These are phyloP conservation scores for Propsilocerus akamusi DNA, from an alignment of 1,140 invertebrate genomes.

Conservation along the genomic window DNA sequence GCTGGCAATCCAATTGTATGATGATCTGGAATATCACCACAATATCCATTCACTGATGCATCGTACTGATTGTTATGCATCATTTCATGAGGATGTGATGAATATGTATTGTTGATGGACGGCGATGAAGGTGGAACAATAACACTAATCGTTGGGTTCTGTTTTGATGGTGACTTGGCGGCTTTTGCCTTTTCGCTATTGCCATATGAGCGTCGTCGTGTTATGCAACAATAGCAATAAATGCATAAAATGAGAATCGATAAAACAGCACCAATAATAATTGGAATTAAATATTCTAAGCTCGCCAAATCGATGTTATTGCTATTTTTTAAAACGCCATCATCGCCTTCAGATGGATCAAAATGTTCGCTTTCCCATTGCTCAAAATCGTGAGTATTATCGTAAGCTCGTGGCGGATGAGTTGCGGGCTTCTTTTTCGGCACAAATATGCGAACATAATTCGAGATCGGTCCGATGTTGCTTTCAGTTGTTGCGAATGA, in stretches of 20 bases:
- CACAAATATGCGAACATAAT: constrained; percentile 30
- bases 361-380: not conserved
- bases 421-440: constrained; percentile 28
- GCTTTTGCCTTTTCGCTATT: constrained; percentile 13
- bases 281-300: constrained; percentile 6
- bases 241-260: constrained; percentile 21
- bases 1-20: constrained; percentile 23
- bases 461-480: constrained; percentile 30
- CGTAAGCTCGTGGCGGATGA: constrained; percentile 19
- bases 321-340: not conserved
- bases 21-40: constrained; percentile 16
- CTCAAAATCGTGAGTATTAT: constrained; percentile 15
- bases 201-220: constrained; percentile 13
- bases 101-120: not conserved
- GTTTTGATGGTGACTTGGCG: not conserved
- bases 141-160: not conserved
- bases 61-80: constrained; percentile 7
- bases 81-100: not conserved
- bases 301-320: too few relatives aligned
- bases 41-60: constrained; percentile 13
- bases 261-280: constrained; percentile 24
- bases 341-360: not conserved
- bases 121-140: not conserved
- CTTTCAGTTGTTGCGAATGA: constrained; percentile 22
- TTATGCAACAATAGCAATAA: constrained; percentile 28